Base-by-base conservation (phyloP, 2,797 vertebrate genomes). In the Dromococcyx pavoninus region DNA sequence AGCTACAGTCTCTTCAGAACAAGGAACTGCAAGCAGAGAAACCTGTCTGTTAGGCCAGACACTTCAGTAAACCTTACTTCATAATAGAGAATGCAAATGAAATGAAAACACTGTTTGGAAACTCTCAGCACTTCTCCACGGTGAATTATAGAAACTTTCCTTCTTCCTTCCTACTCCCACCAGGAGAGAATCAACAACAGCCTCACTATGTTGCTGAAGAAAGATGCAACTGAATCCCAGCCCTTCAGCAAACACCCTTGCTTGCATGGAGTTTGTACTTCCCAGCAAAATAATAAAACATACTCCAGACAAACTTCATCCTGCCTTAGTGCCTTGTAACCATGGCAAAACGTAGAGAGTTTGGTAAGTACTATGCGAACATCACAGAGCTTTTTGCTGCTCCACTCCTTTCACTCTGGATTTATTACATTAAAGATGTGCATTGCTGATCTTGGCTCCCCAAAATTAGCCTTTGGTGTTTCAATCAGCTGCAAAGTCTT, bases 1-100 rank as follows among this genome's bases (percentile, higher is more conserved):
- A 96, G 46, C 69, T 80, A 67, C 10, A 56, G 24, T 71, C 37
- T 56, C 70, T 93, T 91, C 79, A 89, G 51, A 74, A 51, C 39
- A 62, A 86, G 60, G 57, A 62, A 57, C 0, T 19, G 4, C 0
- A 4, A 93, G 50, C 18, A 64, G 43, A 72, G 18, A 93, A 80
- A 80, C 66, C 32, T 41, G 41, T 9, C 15, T 66, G 10, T 70
- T 50, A 44, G 56, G n/a, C 23, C 70, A 60, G 79, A 65, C 10
- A 33, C 18, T 16, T 22, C 1, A 1, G 44, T 53, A 65, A 76
- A 61, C 54, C 7, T 64, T 25, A 82, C 83, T 53, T 54, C 5
- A 27, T 32, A 81, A 33, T 17, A 71, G 6, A 48, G 62, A 77
- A 60, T 17, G 17, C 7, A 71, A 77, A 81, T 32, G 21, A 77